Percentiles rank a stretch among this genome's conserved stretches.
These are phyloP conservation scores for Lasius fuliginosus DNA, from an alignment of 2,888 invertebrate genomes.

Conservation along the genomic window DNA sequence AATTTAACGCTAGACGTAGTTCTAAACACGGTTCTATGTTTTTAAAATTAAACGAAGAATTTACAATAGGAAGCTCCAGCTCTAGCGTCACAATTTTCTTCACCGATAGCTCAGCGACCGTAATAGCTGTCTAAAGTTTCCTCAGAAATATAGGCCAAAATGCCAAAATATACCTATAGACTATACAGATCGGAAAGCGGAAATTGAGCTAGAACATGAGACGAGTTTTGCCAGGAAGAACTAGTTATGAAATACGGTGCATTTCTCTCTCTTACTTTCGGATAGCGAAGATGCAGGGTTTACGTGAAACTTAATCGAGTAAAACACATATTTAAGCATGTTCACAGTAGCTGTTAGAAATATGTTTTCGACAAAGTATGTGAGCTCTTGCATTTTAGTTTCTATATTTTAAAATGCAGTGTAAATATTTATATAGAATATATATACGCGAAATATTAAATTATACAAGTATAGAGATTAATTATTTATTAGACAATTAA, in stretches of 20 bases:
- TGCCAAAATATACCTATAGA: slow-evolving; percentile 61
- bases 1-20: neutral
- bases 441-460: too few species aligned
- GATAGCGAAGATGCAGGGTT: slow-evolving; percentile 49
- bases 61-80: slow-evolving; percentile 40
- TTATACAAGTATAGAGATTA: too few species aligned
- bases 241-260: slow-evolving; percentile 67
- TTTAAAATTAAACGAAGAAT: slow-evolving; percentile 16
- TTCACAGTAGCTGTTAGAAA: neutral
- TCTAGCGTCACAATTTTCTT: slow-evolving; percentile 51
- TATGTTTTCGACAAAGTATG: neutral
- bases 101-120: slow-evolving; percentile 33
- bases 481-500: too few species aligned
- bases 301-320: slow-evolving; percentile 68
- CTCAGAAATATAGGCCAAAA: slow-evolving; percentile 36
- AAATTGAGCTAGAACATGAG: slow-evolving; percentile 72
- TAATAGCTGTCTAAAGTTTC: slow-evolving; percentile 54
- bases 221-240: slow-evolving; percentile 63
- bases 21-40: slow-evolving; percentile 20
- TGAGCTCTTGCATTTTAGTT: neutral
- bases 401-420: neutral
- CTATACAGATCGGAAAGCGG: slow-evolving; percentile 65
- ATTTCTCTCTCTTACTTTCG: neutral
- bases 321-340: slow-evolving; percentile 33
- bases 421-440: neutral